Percentiles rank a stretch among this genome's conserved stretches.
These are phyloP conservation scores for Hoplias malabaricus DNA, from an alignment of 2,113 vertebrate genomes.

Conservation along the genomic window DNA sequence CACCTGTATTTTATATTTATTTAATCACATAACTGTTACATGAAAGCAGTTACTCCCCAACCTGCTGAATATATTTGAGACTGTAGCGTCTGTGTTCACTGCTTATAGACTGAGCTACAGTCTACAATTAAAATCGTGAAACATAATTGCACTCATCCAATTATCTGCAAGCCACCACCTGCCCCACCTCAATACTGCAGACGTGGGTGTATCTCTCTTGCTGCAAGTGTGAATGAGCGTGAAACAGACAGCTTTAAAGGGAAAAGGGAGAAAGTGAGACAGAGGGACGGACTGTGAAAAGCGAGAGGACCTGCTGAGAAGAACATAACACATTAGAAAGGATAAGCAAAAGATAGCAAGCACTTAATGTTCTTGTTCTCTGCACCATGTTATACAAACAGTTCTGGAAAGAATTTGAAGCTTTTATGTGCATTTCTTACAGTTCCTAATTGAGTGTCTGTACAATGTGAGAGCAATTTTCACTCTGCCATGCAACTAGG, in stretches of 20 bases:
- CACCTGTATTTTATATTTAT: too few species aligned
- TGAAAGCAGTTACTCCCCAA: too few species aligned
- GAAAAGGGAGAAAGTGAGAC: neutral
- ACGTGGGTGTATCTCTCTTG: constrained; percentile 12
- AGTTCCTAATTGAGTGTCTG: neutral
- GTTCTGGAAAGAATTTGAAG: neutral
- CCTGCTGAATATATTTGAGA: neutral
- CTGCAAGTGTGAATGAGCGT: constrained; percentile 10
- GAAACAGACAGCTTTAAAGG: neutral
- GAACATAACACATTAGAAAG: neutral
- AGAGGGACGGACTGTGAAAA: neutral
- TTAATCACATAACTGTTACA: too few species aligned
- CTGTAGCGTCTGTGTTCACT: neutral
- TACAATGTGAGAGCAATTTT: neutral
- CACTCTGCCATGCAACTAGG: too few species aligned
- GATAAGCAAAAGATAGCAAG: neutral
- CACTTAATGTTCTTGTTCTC: neutral
- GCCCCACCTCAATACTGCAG: neutral
- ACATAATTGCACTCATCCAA: constrained; percentile 60
- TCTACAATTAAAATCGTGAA: constrained; percentile 52
- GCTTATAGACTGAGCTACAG: constrained; percentile 44
- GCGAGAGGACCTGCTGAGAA: neutral
- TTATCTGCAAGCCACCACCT: constrained; percentile 48
- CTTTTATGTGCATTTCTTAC: neutral
- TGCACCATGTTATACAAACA: neutral